Base-by-base conservation (phyloP, 2,797 vertebrate genomes). In the Mormyrops boulengeri region DNA sequence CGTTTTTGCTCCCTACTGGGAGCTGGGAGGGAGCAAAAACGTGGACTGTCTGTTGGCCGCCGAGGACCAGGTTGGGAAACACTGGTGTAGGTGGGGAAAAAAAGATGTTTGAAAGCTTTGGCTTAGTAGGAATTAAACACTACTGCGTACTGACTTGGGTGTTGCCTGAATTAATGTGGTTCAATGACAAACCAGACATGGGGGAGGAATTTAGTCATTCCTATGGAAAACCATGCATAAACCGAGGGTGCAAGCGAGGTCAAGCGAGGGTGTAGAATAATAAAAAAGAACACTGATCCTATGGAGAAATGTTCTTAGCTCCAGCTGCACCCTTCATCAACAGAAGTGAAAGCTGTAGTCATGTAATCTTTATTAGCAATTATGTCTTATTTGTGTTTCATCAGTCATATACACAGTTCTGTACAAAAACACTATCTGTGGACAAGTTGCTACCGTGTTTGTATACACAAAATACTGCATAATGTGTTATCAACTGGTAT, bases 61-160 rank as follows among this genome's bases (percentile, higher is more conserved):
- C 11, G 14, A 34, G 30, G 66, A 69, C 11, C 3, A 14, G 66
- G 66, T 73, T 73, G 12, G 34, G 66, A 73, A 73, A 73, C 66
- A 34, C 66, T 4, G 66, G 12, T 73, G 66, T 73, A 38, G 66
- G 30, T 73, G 88, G 49, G 57, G 19, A 60, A 88, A 92, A 90
- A 90, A 91, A 94, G 91, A 90, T 93, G 93, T 89, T 89, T 91
- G 88, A 93, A 92, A 91, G 91, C 90, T 91, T 93, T 89, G 90
- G 85, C 92, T 89, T 87, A 89, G 93, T 92, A 62, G 49, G 91
- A 77, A 57, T 30, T 77, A 88, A 69, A 44, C 44, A 26, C 19
- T 55, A 84, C 57, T 17, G 17, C 11, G 4, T 47, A 47, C 38
- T 34, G 0, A 80, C 30, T 53, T 87, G 84, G 55, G 19, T 17